Conservation (phyloP, 2,888 invertebrate genomes). For the Spatulosminthurus flaviceps region DNA sequence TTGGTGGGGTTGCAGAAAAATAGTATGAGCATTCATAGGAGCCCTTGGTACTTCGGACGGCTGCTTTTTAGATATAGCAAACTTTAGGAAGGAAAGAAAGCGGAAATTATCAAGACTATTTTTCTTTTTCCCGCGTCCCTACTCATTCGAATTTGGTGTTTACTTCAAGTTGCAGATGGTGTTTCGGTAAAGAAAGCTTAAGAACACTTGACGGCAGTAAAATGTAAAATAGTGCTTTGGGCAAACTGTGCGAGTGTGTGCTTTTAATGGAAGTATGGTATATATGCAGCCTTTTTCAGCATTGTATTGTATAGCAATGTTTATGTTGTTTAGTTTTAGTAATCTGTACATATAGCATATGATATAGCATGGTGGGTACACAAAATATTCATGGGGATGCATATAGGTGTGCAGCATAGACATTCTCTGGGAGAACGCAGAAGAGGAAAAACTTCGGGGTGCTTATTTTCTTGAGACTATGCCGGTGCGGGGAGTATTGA, state of each 20-base stretch:
- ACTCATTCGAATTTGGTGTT: not conserved
- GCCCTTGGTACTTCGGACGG: constrained; percentile 1
- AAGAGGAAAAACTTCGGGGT: too few species aligned
- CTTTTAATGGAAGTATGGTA: not conserved
- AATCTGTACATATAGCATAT: too few species aligned
- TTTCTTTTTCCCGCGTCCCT: not conserved
- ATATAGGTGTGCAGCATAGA: too few species aligned
- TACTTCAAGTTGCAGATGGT: not conserved
- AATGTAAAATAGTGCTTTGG: not conserved
- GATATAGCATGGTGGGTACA: too few species aligned
- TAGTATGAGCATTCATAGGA: too few species aligned
- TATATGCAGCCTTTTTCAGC: too few species aligned
- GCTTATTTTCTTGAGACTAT: too few species aligned
- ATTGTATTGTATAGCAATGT: too few species aligned
- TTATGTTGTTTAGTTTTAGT: too few species aligned
- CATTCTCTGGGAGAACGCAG: too few species aligned
- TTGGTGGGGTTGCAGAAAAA: not conserved
- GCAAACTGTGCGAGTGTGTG: not conserved
- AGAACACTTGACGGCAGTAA: not conserved
- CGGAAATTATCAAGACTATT: not conserved
- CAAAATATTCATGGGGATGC: too few species aligned
- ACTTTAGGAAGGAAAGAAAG: not conserved
- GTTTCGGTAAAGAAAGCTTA: not conserved
- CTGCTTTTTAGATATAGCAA: not conserved
- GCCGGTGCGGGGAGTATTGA: too few species aligned